Conservation (phyloP, 2,113 vertebrate genomes). For the Amblyopsis rosae region DNA sequence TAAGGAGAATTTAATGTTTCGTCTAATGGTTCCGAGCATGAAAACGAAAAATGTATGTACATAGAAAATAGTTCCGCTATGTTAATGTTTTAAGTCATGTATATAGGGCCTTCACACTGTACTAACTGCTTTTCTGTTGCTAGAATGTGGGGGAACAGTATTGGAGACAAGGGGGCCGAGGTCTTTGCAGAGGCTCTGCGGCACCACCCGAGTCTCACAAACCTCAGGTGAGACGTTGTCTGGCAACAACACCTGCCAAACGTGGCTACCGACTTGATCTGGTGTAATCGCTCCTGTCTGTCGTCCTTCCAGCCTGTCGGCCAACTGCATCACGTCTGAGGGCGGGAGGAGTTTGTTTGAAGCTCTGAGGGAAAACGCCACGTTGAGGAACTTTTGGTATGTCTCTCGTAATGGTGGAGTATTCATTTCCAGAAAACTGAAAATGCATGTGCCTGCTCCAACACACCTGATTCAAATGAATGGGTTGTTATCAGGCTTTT, state of each 20-base stretch:
- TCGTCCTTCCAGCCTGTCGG: slow-evolving; percentile 81
- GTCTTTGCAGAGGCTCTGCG: slow-evolving; percentile 88
- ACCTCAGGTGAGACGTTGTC: slow-evolving; percentile 80
- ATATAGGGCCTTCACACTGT: too few relatives aligned
- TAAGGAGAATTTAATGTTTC: too few relatives aligned
- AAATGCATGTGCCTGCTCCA: too few relatives aligned
- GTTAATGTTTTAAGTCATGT: too few relatives aligned
- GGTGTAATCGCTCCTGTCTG: background rate
- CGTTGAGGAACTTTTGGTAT: slow-evolving; percentile 90
- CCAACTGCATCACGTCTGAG: slow-evolving; percentile 84
- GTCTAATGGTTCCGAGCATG: too few relatives aligned
- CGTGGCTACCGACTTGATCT: background rate
- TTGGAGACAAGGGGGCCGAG: slow-evolving; percentile 88
- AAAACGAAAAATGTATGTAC: too few relatives aligned
- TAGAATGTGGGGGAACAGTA: slow-evolving; percentile 96
- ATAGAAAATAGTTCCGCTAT: too few relatives aligned
- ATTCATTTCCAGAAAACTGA: background rate
- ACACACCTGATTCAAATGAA: too few relatives aligned
- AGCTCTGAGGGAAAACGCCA: slow-evolving; percentile 81
- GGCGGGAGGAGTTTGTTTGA: slow-evolving; percentile 84
- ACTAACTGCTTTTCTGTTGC: slow-evolving; percentile 6
- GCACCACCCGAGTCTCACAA: slow-evolving; percentile 83
- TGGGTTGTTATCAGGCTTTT: too few relatives aligned
- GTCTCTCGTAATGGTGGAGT: background rate
- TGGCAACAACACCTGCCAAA: background rate